Evolutionary conservation across 2,113 vertebrate species (phyloP).

Genomic region (Psophia crepitans): DNA sequence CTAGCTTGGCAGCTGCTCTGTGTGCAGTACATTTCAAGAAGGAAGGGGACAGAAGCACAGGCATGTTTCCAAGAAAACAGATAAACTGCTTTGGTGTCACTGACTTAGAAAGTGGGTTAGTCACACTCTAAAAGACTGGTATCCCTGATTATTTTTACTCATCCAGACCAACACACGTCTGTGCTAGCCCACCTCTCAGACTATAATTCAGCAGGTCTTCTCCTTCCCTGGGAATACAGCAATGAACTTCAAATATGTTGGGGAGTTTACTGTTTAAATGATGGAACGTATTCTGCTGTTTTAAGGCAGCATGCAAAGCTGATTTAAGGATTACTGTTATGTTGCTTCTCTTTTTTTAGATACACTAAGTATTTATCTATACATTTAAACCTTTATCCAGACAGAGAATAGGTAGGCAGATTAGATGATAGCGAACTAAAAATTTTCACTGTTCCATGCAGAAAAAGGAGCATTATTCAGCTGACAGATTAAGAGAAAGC

Average conservation of each 20-base stretch:
- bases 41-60: conserved; percentile 28
- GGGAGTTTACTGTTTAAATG: background rate
- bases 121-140: background rate
- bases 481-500: background rate
- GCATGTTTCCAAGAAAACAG: conserved; percentile 52
- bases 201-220: background rate
- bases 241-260: background rate
- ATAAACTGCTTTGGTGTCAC: conserved; percentile 43
- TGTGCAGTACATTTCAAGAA: conserved; percentile 11
- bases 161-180: background rate
- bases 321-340: conserved; percentile 50
- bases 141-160: background rate
- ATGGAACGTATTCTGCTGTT: background rate
- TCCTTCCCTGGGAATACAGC: background rate
- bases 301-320: conserved; percentile 23
- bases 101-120: conserved; percentile 22
- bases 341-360: conserved; percentile 38
- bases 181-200: background rate
- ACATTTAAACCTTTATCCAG: conserved; percentile 19
- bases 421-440: background rate
- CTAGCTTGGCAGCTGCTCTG: conserved; percentile 22
- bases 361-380: conserved; percentile 27
- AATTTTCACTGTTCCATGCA: background rate
- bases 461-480: background rate
- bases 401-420: conserved; percentile 11